Base-by-base conservation (phyloP, 2,888 invertebrate species). In the Siphlonurus alternatus region DNA sequence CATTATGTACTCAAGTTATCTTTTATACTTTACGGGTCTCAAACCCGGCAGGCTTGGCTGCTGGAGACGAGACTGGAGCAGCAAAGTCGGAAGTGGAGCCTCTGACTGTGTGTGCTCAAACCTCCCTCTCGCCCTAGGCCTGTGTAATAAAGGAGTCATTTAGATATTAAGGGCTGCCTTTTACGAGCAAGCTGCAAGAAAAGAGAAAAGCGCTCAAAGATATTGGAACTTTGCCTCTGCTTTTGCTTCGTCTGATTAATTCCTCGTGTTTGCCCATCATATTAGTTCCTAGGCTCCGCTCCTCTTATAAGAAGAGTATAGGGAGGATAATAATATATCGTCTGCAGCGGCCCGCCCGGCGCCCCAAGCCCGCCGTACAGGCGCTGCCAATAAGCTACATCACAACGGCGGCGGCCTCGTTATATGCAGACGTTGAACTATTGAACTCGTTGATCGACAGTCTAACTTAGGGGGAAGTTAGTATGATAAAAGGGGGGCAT, bases 91-190 rank as follows among this genome's bases (percentile, higher is more conserved):
- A 56, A 56, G 56, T 56, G 7, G n/a, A 56, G 38, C 15, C 38
- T 56, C n/a, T n/a, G n/a, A n/a, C n/a, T n/a, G n/a, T 56, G 56
- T 56, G n/a, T 56, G n/a, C 56, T 56, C 56, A 56, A 56, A 7
- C 56, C 56, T 56, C 56, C 56, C 22, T 56, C 20, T 38, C 38
- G 5, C 38, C 15, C 5, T 38, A 38, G 5, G 15, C 15, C 56
- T 56, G 61, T 24, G 61, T 61, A 61, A 61, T 61, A 61, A 61
- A 61, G 61, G 23, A 61, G 61, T 61, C 61, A 61, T 7, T 38
- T 61, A 38, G 38, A 61, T 61, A 61, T 61, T 61, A 61, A 24
- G 61, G 38, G 38, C 15, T 38, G 38, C 38, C 38, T 38, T 38
- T 38, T 38, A 38, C 38, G 38, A 38, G 38, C 5, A 38, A 38